Conservation (phyloP, 2,888 invertebrate species). For the Anarsia innoxiella region DNA sequence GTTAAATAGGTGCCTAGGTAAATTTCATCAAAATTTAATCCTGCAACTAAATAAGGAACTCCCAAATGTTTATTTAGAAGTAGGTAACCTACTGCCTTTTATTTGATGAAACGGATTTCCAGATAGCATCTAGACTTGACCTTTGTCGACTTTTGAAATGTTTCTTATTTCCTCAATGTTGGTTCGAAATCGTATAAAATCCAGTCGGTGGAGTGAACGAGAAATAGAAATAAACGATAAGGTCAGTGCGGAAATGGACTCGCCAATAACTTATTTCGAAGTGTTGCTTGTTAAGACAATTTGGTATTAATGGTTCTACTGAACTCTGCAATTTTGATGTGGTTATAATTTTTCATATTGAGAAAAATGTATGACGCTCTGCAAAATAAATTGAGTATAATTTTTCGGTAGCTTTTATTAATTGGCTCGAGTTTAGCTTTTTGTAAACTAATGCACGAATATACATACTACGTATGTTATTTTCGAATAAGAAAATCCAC, state of each 20-base stretch:
- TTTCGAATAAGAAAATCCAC: no score
- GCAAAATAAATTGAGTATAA: no score
- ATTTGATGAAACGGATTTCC: conserved; percentile 6
- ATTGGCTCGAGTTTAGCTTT: no score
- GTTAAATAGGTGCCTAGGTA: not conserved
- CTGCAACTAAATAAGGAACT: not conserved
- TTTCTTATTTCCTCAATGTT: conserved; percentile 8
- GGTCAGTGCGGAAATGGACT: conserved; percentile 27
- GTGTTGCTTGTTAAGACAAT: conserved; percentile 2
- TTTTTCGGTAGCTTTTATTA: no score
- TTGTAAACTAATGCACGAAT: no score
- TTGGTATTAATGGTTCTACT: conserved; percentile 8
- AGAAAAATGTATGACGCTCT: no score
- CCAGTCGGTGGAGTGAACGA: conserved; percentile 32
- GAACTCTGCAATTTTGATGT: no score
- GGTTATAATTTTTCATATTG: no score
- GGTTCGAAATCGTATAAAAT: conserved; percentile 19
- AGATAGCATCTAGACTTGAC: conserved; percentile 14
- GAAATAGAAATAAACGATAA: conserved; percentile 26
- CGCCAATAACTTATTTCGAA: conserved; percentile 4
- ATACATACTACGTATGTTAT: no score
- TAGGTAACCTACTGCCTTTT: conserved; percentile 2
- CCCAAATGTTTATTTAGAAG: not conserved
- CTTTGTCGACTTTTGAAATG: conserved; percentile 10
- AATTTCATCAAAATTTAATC: not conserved